phyloP scores from a whole-genome alignment of 1,140 invertebrate genomes.

The Stenopsyche tienmushanensis region DNA sequence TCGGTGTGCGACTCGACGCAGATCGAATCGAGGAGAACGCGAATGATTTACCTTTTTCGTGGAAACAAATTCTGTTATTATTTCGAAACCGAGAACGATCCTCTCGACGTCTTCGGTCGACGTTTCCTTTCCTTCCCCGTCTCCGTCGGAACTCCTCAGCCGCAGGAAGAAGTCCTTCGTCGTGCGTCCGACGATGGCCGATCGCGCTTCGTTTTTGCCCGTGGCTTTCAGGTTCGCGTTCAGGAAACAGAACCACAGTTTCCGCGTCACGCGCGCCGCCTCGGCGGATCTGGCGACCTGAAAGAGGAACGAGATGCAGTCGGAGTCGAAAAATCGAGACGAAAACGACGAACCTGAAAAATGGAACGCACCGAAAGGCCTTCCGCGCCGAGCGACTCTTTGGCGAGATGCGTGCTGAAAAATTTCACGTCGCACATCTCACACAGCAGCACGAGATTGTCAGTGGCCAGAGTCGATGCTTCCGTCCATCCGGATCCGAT shows the following conservation, averaged over 20 bases:
- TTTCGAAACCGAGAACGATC: conserved; percentile 23
- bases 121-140: not conserved
- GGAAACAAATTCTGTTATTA: conserved; percentile 32
- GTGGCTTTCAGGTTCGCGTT: conserved; percentile 20
- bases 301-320: not conserved
- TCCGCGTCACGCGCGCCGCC: conserved; percentile 2
- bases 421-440: conserved; percentile 27
- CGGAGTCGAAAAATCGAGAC: not conserved
- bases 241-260: conserved; percentile 30
- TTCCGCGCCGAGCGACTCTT: conserved; percentile 10
- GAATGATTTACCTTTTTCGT: conserved; percentile 33
- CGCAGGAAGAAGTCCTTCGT: conserved; percentile 29
- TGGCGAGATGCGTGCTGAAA: conserved; percentile 27
- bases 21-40: no score
- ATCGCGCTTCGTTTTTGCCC: conserved; percentile 31
- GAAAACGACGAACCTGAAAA: not conserved
- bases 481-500: conserved; percentile 18
- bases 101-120: conserved; percentile 23
- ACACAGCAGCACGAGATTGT: conserved; percentile 29
- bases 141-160: conserved; percentile 11
- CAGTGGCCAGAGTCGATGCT: conserved; percentile 3
- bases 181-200: conserved; percentile 26
- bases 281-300: not conserved
- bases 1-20: no score
- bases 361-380: not conserved